Evolutionary conservation across 2,888 invertebrate genomes (phyloP).

Genomic region (Eutolmus rufibarbis): DNA sequence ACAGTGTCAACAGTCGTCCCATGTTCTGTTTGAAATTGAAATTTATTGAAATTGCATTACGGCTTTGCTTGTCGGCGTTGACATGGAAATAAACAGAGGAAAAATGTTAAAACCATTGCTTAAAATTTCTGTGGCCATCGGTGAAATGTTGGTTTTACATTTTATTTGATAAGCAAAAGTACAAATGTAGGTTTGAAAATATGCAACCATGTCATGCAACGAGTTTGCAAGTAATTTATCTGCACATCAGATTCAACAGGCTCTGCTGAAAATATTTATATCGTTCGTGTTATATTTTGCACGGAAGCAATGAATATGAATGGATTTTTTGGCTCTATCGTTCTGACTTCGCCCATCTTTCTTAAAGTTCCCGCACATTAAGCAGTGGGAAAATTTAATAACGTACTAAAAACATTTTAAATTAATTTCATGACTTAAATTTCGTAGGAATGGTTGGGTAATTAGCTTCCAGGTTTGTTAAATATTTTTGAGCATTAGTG

Average conservation of each 20-base stretch:
- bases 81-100: neutral
- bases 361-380: neutral
- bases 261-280: neutral
- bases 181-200: neutral
- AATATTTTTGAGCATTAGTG: neutral
- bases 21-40: neutral
- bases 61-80: neutral
- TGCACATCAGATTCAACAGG: neutral
- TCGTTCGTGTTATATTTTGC: neutral
- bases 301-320: neutral
- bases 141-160: neutral
- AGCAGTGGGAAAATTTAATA: neutral
- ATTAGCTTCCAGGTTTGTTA: neutral
- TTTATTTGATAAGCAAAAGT: neutral
- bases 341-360: neutral
- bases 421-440: neutral
- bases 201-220: neutral
- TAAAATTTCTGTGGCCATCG: neutral
- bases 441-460: neutral
- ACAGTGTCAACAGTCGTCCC: neutral
- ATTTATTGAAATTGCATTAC: neutral
- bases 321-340: neutral
- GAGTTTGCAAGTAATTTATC: neutral
- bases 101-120: neutral
- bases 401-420: neutral